Conservation (phyloP, 2,888 invertebrate genomes). For the Xanthostigma xanthostigma region DNA sequence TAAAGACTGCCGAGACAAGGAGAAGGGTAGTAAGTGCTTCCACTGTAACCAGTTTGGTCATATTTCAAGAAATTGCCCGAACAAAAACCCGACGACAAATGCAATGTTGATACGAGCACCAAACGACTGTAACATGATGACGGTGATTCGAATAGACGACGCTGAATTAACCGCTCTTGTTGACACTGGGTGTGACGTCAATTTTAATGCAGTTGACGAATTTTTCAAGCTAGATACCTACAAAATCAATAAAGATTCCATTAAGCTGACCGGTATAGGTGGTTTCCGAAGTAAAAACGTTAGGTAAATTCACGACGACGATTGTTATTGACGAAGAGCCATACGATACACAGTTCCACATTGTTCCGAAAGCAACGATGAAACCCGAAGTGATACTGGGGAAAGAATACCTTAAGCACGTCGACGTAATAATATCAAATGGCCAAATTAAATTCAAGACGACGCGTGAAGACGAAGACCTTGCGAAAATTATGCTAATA, state of each 20-base stretch:
- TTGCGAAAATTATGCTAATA: too few species aligned
- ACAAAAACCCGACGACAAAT: background rate
- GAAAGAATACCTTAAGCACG: background rate
- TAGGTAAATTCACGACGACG: background rate
- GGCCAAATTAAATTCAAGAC: too few species aligned
- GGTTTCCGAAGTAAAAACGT: background rate
- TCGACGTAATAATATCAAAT: background rate
- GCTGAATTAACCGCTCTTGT: background rate
- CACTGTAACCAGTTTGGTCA: constrained; percentile 3
- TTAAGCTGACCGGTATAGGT: background rate
- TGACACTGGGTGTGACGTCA: background rate
- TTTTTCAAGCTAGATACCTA: background rate
- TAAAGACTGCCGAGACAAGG: constrained; percentile 1
- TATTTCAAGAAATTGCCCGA: background rate
- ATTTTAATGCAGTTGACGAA: background rate
- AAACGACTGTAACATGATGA: background rate
- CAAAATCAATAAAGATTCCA: background rate
- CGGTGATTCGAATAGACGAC: background rate
- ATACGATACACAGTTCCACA: background rate
- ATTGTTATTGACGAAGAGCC: constrained; percentile 1
- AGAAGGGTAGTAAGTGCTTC: constrained; percentile 3
- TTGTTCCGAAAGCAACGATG: background rate
- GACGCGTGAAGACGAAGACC: too few species aligned
- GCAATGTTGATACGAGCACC: background rate
- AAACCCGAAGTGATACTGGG: constrained; percentile 4